Conservation (phyloP, 2,113 vertebrate species). For the Micronycteris hirsuta region DNA sequence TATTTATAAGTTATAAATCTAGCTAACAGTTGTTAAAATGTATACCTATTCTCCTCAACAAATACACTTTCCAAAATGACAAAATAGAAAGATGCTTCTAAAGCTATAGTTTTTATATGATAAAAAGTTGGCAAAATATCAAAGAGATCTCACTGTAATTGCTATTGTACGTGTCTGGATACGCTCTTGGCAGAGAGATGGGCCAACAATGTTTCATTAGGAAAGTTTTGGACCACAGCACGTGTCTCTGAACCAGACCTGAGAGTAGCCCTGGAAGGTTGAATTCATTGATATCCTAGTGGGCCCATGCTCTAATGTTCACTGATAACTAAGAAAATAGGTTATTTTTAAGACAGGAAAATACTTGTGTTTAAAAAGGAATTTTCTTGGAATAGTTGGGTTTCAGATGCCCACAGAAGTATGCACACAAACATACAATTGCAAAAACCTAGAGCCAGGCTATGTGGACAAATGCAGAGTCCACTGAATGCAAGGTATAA, state of each 20-base stretch:
- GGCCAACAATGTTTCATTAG: neutral
- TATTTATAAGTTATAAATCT: neutral
- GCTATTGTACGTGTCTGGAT: neutral
- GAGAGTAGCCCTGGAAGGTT: neutral
- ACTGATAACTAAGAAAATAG: neutral
- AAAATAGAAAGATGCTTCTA: neutral
- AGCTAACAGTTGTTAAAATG: neutral
- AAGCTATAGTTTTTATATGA: neutral
- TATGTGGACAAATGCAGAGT: slow-evolving; percentile 22
- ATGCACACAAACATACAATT: neutral
- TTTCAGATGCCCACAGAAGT: neutral
- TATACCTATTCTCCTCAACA: neutral
- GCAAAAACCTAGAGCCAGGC: neutral
- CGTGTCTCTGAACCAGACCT: neutral
- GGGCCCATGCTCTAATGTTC: neutral
- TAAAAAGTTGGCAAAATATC: neutral
- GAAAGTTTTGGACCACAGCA: neutral
- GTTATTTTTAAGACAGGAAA: neutral
- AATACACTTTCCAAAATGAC: neutral
- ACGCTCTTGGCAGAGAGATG: neutral
- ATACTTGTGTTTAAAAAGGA: neutral
- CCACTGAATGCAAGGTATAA: neutral
- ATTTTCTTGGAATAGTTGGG: neutral
- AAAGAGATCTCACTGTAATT: neutral
- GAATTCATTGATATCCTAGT: neutral